Base-by-base conservation (phyloP, 2,113 vertebrate species). In the Maccullochella peelii region DNA sequence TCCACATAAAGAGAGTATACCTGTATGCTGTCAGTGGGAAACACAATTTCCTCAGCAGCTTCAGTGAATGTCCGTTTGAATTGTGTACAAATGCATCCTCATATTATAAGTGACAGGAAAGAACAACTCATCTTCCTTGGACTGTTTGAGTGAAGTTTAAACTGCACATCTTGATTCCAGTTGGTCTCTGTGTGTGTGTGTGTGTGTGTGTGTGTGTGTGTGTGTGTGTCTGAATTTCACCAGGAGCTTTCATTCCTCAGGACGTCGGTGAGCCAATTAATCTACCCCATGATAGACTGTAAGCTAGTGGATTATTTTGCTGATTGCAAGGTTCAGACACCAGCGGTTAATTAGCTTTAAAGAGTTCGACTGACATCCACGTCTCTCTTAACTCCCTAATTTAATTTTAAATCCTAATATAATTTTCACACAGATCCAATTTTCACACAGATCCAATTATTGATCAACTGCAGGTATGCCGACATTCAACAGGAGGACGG, bases 341-440 rank as follows among this genome's bases (percentile, higher is more conserved):
- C 76, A 68, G 89, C 72, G 38, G 85, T 89, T 95, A 91, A 95
- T 94, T 94, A 93, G 91, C 80, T 89, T 84, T 85, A 83, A 92
- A 80, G 63, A 77, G 79, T 90, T 91, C 77, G 14, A 85, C 84
- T 83, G 85, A 88, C 81, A 11, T 82, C 79, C 78, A 82, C 61
- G 59, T 88, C 84, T 88, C 87, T 71, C 80, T 86, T 85, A 89
- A 89, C 85, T 89, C 84, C 42, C 68, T 88, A 92, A 93, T 93
- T 94, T 86, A 92, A 93, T 93, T 93, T 86, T 62, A 84, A 84
- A 42, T 91, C 74, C 75, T 86, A 82, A 92, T 90, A 73, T 78
- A 90, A 92, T 93, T 89, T 91, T 90, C 79, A 80, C 83, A 71
- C 21, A 10, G 83, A 83, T 69, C 72, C 83, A 86, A 25, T 91